Evolutionary conservation across 2,113 vertebrate genomes (phyloP), one percentile per base, ranked within the genome.

Genomic region (Axis porcinus): DNA sequence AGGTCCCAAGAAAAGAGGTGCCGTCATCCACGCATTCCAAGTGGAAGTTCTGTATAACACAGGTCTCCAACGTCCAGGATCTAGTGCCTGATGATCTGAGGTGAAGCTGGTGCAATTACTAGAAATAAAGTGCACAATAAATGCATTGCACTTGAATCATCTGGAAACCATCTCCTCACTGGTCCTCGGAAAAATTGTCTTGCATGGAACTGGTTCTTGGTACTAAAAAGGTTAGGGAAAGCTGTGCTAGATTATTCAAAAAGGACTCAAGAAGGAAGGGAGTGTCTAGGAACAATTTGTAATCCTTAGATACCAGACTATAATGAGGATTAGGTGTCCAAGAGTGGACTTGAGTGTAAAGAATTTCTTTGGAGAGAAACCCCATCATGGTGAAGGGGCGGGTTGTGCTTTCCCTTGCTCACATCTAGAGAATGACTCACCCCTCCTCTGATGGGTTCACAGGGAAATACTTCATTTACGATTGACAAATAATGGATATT

Each of bases 11-110:
- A 45, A 19, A 57, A 23, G 2, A 33, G 16, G 6, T 36, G 4
- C 30, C 6, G 2, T 25, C 45, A 40, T 12, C 2, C 16, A 47
- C 9, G 6, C 2, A 17, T 40, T 45, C 36, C 47, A 57, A 36
- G 3, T n/a, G 19, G 12, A 78, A 47, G 43, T n/a, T 85, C 30
- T 5, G 36, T 76, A 15, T 40, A 40, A 70, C n/a, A 23, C 0
- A 1, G 23, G 40, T 76, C 7, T 43, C 70, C 70, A 43, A 2
- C 6, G 0, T 43, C 70, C 0, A 0, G 23, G 70, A 76, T 43
- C 40, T 43, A 76, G 43, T 27, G 23, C 70, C 40, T 76, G 70
- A 27, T 27, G 3, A 76, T 76, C 70, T 43, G 40, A 43, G 40
- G 70, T 76, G 40, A 76, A 76, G 70, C 23, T 76, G 70, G 27